phyloP scores from a whole-genome alignment of 35 echinoderm and acorn worm species.

The Apostichopus parvimensis region DNA sequence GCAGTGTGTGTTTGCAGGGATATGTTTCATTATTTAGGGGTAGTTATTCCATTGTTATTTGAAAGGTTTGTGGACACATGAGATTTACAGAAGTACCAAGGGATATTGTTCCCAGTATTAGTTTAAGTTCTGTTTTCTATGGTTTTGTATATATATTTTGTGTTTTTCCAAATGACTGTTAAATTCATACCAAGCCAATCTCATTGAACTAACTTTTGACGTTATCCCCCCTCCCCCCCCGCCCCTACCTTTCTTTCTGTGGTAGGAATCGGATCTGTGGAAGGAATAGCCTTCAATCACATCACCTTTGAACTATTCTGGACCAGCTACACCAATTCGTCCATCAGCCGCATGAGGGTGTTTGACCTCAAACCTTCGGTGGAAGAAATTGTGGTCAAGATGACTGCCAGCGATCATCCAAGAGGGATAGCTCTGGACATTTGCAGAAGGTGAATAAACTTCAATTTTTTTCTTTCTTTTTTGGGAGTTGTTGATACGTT shows the following conservation, averaged over 20 bases:
- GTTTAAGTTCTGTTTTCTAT: no score
- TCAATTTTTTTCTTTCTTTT: not conserved
- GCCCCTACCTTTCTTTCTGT: not conserved
- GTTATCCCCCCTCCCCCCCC: no score
- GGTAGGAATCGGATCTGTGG: conserved; percentile 84
- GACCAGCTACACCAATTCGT: conserved; percentile 96
- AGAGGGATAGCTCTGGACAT: conserved; percentile 81
- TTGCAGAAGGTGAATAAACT: conserved; percentile 58
- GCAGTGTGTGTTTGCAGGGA: no score
- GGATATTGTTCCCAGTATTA: no score
- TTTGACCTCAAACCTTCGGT: not conserved
- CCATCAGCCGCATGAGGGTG: conserved; percentile 69
- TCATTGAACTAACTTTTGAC: no score
- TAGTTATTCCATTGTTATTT: no score
- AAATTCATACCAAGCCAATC: no score
- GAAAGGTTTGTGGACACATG: no score
- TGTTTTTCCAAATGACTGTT: no score
- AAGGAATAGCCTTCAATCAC: conserved; percentile 84
- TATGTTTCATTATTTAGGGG: no score
- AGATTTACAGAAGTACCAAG: no score
- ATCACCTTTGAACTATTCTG: conserved; percentile 77
- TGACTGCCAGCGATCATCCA: conserved; percentile 72
- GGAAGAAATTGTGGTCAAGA: conserved; percentile 74
- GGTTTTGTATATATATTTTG: no score
- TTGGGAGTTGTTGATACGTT: not conserved